Evolutionary conservation across 64 coral and sea anemone genomes (phyloP).

Genomic region (Actinia equina): DNA sequence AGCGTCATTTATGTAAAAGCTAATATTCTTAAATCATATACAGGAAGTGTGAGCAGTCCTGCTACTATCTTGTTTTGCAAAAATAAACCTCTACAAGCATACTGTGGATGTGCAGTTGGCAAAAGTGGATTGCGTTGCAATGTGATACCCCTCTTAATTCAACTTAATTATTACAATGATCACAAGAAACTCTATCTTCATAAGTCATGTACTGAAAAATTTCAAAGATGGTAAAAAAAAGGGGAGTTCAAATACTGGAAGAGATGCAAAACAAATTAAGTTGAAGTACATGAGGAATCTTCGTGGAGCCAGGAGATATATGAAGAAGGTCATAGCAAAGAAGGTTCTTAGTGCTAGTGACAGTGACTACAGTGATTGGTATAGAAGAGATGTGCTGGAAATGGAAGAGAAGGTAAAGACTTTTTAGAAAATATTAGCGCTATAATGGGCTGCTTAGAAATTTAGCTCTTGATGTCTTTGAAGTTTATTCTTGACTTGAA

Average conservation of each 20-base stretch:
- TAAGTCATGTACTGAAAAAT: slow-evolving; percentile 64
- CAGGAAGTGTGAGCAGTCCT: slow-evolving; percentile 62
- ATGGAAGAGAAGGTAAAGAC: slow-evolving; percentile 57
- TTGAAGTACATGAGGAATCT: slow-evolving; percentile 65
- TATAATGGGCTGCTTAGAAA: no score
- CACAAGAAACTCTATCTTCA: slow-evolving; percentile 52
- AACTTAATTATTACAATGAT: slow-evolving; percentile 61
- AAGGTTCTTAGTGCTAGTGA: slow-evolving; percentile 45
- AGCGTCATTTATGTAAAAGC: slow-evolving; percentile 47
- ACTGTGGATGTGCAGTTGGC: slow-evolving; percentile 62
- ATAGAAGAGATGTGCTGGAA: slow-evolving; percentile 53
- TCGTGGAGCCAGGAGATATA: slow-evolving; percentile 60
- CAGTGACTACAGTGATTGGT: slow-evolving; percentile 78
- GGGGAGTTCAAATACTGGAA: slow-evolving; percentile 41
- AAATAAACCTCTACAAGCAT: slow-evolving; percentile 48
- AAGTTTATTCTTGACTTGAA: no score
- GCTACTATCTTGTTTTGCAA: slow-evolving; percentile 57
- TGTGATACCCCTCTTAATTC: slow-evolving; percentile 56
- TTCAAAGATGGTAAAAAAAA: slow-evolving; percentile 73
- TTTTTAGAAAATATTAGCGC: no score
- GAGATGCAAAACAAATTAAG: slow-evolving; percentile 51
- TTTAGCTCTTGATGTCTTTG: no score
- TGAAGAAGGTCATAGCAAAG: slow-evolving; percentile 60
- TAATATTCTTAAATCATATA: slow-evolving; percentile 71
- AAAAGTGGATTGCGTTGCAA: slow-evolving; percentile 73